Base-by-base conservation (phyloP, 1,140 invertebrate species). In the Hylaeus anthracinus region DNA sequence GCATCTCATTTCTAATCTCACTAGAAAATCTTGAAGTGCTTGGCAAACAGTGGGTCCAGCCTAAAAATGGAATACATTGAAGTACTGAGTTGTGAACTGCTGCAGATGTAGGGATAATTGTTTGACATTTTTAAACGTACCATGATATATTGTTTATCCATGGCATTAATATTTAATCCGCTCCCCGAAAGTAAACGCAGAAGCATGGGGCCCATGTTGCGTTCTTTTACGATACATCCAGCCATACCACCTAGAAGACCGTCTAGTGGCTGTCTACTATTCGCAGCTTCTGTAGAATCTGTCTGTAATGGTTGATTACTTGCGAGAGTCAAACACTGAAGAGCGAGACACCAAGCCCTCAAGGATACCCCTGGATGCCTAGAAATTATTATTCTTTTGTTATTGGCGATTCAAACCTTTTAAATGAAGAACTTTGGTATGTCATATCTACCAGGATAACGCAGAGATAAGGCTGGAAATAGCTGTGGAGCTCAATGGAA, bases 1-100 rank as follows among this genome's bases (percentile, higher is more conserved):
- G 88, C 95, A 96, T 77, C 96, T 94, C 88, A 96, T 95, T 86
- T 96, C 94, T 39, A 97, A 89, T 86, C 96, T 94, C 12, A 95
- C 92, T 12, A 97, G 90, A 79, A 97, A 95, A 84, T 97, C 96
- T 88, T 96, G 95, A 69, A 98, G 92, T 60, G 96, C 95, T 88
- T 95, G 95, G 72, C 96, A 96, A 39, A 97, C 95, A 58, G 96
- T 96, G 51, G 97, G 96, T n/a, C 97, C 97, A 88, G 96, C 96
- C 96, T 97, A 85, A 73, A 92, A 91, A 86, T 51, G 0, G 5
- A 61, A 51, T 5, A 37, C 39, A 66, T 43, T 39, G 48, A 2
- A 45, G 48, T 39, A 72, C 12, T 51, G 26, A 51, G 8, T 64
- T 56, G 69, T 5, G 39, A 10, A 48, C 26, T 37, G 9, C 1